phyloP scores from a whole-genome alignment of 2,888 invertebrate genomes.

The Melanargia galathea region DNA sequence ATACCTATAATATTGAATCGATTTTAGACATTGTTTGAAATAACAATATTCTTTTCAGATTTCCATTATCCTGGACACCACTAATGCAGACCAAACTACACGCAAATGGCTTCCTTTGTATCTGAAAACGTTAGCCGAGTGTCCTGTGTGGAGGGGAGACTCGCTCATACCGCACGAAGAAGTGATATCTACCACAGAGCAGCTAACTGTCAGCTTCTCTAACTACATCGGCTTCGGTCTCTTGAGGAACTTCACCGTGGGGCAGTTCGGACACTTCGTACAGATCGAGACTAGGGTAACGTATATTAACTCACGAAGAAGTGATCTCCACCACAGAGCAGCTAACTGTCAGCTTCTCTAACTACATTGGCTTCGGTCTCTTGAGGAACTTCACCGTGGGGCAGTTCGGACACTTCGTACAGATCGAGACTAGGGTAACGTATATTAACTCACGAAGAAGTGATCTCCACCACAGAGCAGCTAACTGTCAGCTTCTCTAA shows the following conservation, averaged over 20 bases:
- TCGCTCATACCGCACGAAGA: constrained; percentile 84
- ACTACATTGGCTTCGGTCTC: constrained; percentile 79
- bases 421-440: constrained; percentile 85
- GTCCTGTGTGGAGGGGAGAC: constrained; percentile 84
- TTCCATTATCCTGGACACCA: constrained; percentile 87
- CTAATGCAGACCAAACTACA: constrained; percentile 78
- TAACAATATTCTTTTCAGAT: constrained; percentile 85
- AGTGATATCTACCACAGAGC: constrained; percentile 89
- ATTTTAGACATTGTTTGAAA: no score
- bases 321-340: constrained; percentile 70
- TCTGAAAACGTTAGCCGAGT: constrained; percentile 88
- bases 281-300: constrained; percentile 85
- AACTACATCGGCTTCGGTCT: constrained; percentile 85
- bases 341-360: constrained; percentile 51
- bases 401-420: constrained; percentile 85
- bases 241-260: constrained; percentile 84
- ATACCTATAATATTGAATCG: no score
- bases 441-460: constrained; percentile 82
- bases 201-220: constrained; percentile 86
- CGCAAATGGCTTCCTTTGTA: constrained; percentile 89
- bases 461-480: constrained; percentile 89
- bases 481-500: constrained; percentile 86
- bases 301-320: constrained; percentile 72
- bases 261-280: constrained; percentile 86
- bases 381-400: constrained; percentile 86